These are phyloP conservation scores for Dendrocopos noguchii DNA, from an alignment of 2,113 vertebrate species.

Conservation along the genomic window DNA sequence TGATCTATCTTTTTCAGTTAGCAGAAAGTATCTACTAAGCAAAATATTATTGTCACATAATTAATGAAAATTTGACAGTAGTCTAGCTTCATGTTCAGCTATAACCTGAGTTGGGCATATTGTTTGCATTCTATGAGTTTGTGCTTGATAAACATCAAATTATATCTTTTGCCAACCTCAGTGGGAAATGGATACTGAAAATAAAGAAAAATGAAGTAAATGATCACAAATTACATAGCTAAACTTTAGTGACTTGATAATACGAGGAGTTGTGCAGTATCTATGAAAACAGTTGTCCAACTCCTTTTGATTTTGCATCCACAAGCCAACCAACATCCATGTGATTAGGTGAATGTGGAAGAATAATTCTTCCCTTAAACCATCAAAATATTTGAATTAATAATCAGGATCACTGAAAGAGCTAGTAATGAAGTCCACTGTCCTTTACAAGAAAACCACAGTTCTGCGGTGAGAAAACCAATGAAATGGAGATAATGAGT, in stretches of 20 bases:
- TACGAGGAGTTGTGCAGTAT: not conserved
- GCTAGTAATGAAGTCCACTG: not conserved
- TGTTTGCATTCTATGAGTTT: not conserved
- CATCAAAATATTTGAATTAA: not conserved
- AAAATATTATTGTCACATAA: constrained; percentile 39
- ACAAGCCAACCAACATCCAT: not conserved
- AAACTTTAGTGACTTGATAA: not conserved
- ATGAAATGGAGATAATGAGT: not conserved
- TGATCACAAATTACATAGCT: not conserved
- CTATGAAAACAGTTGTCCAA: not conserved
- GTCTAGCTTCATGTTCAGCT: not conserved
- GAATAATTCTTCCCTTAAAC: not conserved
- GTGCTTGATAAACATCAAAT: not conserved
- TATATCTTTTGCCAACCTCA: not conserved
- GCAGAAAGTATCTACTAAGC: not conserved
- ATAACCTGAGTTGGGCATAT: not conserved
- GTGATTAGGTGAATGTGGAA: not conserved
- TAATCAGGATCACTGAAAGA: not conserved
- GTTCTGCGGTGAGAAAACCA: not conserved
- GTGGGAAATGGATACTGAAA: not conserved
- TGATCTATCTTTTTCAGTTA: not conserved
- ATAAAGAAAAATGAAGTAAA: not conserved
- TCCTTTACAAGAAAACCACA: not conserved
- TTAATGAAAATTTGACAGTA: constrained; percentile 14
- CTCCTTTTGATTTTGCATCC: not conserved